Conservation (phyloP, 2,888 invertebrate species). For the Dicroscelio sp. region DNA sequence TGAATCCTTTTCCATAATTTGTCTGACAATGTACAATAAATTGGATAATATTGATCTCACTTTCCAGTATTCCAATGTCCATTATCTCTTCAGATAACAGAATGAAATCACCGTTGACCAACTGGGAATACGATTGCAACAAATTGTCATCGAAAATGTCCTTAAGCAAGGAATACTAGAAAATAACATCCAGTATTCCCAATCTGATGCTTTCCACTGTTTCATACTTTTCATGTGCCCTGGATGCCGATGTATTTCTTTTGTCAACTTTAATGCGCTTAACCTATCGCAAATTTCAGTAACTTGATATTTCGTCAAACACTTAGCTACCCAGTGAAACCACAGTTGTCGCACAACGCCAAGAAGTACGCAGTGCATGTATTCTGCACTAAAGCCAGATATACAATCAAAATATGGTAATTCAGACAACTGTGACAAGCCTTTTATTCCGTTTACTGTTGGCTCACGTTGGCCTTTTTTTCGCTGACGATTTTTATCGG, state of each 20-base stretch:
- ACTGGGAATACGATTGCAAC: constrained; percentile 3
- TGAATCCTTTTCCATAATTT: constrained; percentile 2
- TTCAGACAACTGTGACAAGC: background rate
- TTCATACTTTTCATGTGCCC: constrained; percentile 28
- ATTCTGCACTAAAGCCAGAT: constrained; percentile 60
- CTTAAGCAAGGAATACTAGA: constrained; percentile 63
- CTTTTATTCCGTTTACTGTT: constrained; percentile 59
- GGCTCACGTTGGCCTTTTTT: too few relatives aligned
- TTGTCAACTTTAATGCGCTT: constrained; percentile 23
- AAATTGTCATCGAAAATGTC: background rate
- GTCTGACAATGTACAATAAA: background rate
- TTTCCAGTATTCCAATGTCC: constrained; percentile 47
- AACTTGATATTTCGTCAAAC: background rate
- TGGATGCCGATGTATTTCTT: constrained; percentile 71
- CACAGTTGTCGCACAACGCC: constrained; percentile 58
- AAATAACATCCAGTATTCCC: constrained; percentile 75
- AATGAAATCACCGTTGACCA: constrained; percentile 50
- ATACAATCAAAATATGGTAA: constrained; percentile 66
- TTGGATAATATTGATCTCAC: background rate
- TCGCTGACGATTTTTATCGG: too few relatives aligned
- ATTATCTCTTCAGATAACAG: constrained; percentile 55
- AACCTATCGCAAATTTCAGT: background rate
- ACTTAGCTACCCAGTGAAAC: constrained; percentile 25
- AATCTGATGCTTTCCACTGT: constrained; percentile 71
- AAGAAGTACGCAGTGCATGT: constrained; percentile 61